Conservation (phyloP, 1,140 invertebrate genomes). For the Bombus haemorrhoidalis region DNA sequence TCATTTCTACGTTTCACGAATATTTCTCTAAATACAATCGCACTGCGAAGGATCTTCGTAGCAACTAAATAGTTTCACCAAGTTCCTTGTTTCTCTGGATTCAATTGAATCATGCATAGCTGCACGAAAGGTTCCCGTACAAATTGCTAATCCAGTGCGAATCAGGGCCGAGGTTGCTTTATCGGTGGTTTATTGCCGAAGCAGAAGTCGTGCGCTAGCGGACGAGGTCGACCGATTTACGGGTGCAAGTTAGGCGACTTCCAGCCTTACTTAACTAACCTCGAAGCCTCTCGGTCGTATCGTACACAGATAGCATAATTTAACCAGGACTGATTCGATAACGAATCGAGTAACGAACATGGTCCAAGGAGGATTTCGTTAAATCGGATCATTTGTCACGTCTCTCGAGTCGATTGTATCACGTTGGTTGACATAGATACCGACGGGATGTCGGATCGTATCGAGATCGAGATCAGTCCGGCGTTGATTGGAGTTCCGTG, state of each 20-base stretch:
- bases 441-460: slow-evolving; percentile 60
- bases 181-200: slow-evolving; percentile 28
- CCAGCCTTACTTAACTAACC: slow-evolving; percentile 36
- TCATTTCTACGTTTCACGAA: not conserved
- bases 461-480: slow-evolving; percentile 56
- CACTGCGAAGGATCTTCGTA: not conserved
- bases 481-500: slow-evolving; percentile 64
- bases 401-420: slow-evolving; percentile 37
- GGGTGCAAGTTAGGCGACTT: slow-evolving; percentile 25
- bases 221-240: slow-evolving; percentile 34
- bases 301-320: slow-evolving; percentile 48
- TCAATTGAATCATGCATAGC: slow-evolving; percentile 22
- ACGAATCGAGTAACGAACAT: slow-evolving; percentile 62
- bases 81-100: not conserved
- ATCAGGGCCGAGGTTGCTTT: slow-evolving; percentile 27
- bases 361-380: slow-evolving; percentile 60
- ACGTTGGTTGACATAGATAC: slow-evolving; percentile 28
- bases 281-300: not conserved
- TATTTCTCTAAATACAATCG: not conserved
- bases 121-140: slow-evolving; percentile 1
- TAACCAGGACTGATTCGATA: slow-evolving; percentile 47
- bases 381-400: slow-evolving; percentile 70
- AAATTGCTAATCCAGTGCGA: slow-evolving; percentile 33
- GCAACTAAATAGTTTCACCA: not conserved
- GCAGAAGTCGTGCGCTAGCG: not conserved